Evolutionary conservation across 2,888 invertebrate genomes (phyloP), one percentile per base, ranked within the genome.

Genomic region (Eilema depressum): DNA sequence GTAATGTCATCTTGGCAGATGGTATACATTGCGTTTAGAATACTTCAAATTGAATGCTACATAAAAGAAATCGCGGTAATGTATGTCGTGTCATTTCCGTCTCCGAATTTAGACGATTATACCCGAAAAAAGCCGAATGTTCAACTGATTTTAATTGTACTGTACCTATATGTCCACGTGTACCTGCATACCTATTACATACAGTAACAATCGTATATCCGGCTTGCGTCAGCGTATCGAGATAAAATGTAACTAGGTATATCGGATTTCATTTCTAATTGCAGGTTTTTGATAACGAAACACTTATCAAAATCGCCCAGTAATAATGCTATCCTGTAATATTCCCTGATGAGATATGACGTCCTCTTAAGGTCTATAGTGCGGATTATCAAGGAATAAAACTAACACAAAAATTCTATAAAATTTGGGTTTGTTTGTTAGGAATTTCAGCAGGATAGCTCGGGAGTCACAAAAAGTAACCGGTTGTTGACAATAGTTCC

Each of bases 191-290:
- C 33, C 33, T 11, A n/a, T 53, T 53, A 53, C 53, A 53, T 10
- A n/a, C 8, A n/a, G 53, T n/a, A 53, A 53, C 53, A 53, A 53
- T n/a, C n/a, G 20, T 53, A 53, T 53, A 53, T 53, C 53, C 53
- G 53, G 53, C 53, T 53, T 53, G 53, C 53, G 53, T n/a, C 53
- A 53, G 20, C 53, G 53, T 53, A 53, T n/a, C 53, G 53, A 53
- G 33, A 20, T 26, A 26, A 20, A 30, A 33, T 20, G 0, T 14
- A 33, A 62, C 62, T 62, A 33, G 33, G 62, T 62, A 33, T 33
- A 33, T 62, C 23, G 10, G n/a, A 26, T 25, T 59, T 26, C n/a
- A 33, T 33, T 30, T 25, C 8, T 23, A 23, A 62, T 62, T n/a
- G n/a, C 17, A 30, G n/a, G 17, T 33, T n/a, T 53, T 53, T 53